Base-by-base conservation (phyloP, 35 echinoderm and acorn worm genomes). In the Patiria miniata region DNA sequence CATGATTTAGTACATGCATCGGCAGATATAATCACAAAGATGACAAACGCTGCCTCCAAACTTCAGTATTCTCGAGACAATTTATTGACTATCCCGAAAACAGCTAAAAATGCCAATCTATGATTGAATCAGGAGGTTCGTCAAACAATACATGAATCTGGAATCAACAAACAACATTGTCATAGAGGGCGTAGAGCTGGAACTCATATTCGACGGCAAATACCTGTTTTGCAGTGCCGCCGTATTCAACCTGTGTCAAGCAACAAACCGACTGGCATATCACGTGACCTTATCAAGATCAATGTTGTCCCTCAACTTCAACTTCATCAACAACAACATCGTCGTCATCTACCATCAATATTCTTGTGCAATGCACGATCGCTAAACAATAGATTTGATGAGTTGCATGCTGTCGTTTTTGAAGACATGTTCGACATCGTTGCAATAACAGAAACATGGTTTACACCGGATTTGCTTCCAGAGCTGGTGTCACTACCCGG, bases 381-480 rank as follows among this genome's bases (percentile, higher is more conserved):
- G 6, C 56, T 84, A n/a, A n/a, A n/a, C n/a, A n/a, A n/a, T n/a
- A n/a, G n/a, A n/a, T n/a, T n/a, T n/a, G n/a, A n/a, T n/a, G 50
- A 56, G 39, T 37, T 52, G 54, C 34, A 84, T 52, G 54, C 50
- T 8, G 51, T 58, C 19, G 30, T 84, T 8, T 17, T 2, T 53
- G 54, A 36, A 59, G 50, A 84, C 37, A 65, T 8, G 7, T 34
- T 84, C 1, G 51, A 55, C 55, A 65, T 84, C 30, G 82, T 32
- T 16, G 82, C 82, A 15, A 37, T 84, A 30, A 84, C 51, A 32
- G 82, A 84, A 84, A 84, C 82, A 17, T 84, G 82, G 82, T 84
- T 84, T 61, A 39, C 36, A 37, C 38, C 51, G 50, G 81, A 52
- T 14, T 52, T 83, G 8, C 42, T 50, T 40, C 37, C 54, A 39